These are phyloP conservation scores for Anser brachyrhynchus DNA, from an alignment of 2,113 vertebrate genomes.

Conservation along the genomic window DNA sequence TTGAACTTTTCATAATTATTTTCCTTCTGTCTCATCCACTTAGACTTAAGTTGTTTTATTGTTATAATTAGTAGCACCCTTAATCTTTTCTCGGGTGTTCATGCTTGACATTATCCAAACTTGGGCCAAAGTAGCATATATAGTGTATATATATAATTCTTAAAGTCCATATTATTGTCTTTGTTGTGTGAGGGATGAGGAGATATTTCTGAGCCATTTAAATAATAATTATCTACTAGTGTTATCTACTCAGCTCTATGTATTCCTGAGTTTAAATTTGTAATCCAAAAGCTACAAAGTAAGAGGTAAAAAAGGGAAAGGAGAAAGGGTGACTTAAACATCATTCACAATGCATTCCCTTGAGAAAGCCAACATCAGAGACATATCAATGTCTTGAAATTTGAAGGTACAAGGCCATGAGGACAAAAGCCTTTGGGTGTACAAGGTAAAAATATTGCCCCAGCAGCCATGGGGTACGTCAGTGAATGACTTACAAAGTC, in stretches of 20 bases:
- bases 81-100: not conserved
- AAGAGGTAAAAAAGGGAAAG: not conserved
- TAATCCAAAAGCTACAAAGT: not conserved
- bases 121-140: not conserved
- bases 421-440: not conserved
- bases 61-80: not conserved
- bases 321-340: not conserved
- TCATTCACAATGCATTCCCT: not conserved
- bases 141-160: not conserved
- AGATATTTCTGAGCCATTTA: not conserved
- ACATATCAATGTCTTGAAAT: not conserved
- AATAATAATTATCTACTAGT: not conserved
- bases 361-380: not conserved
- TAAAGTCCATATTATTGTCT: not conserved
- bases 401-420: not conserved
- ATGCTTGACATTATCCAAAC: not conserved
- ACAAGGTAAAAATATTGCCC: not conserved
- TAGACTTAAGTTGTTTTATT: not conserved
- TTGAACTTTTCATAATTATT: not conserved
- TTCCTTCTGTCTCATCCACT: not conserved
- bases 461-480: not conserved
- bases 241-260: not conserved
- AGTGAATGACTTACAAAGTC: not conserved
- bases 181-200: not conserved
- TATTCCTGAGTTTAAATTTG: not conserved